Base-by-base conservation (phyloP, 2,113 vertebrate species). In the Lagopus muta region DNA sequence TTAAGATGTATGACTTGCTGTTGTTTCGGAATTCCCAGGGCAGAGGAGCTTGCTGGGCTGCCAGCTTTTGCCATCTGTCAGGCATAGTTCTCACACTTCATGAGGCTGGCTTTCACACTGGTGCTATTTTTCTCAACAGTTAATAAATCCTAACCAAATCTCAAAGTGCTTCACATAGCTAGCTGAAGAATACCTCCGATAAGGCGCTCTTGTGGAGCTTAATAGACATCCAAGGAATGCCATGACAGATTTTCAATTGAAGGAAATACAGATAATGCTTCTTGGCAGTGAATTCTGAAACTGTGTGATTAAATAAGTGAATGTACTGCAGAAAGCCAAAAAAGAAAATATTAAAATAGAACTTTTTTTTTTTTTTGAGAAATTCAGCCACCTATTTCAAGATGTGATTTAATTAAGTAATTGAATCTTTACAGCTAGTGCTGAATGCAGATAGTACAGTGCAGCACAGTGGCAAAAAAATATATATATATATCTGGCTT, bases 121-220 rank as follows among this genome's bases (percentile, higher is more conserved):
- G 43, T 65, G 72, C 14, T 64, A 34, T 80, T 93, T 90, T 82
- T 54, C 74, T 73, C 78, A 90, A 64, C 28, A 88, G 89, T 87
- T 95, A 85, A 83, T 89, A 90, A 92, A 96, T 92, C 93, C 89
- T 89, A 82, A 72, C 36, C 64, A 94, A 89, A 93, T 94, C 92
- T 90, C 60, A n/a, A 82, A 87, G 89, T 80, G 66, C 71, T 96
- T 90, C 28, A 0, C 88, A 92, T 15, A 92, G 73, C n/a, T 86
- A 74, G 86, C 54, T 90, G 83, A 92, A 92, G 92, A 87, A 88
- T 91, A 93, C 55, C 60, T 90, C 86, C 62, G 95, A 96, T 97
- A 96, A 97, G 55, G 40, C 5, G 0, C 79, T 82, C 88, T 77
- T 72, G 32, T 65, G 58, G 57, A 91, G 89, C 61, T 95, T 87